Conservation (phyloP, 2,888 invertebrate genomes). For the Sphaerophoria rueppellii region DNA sequence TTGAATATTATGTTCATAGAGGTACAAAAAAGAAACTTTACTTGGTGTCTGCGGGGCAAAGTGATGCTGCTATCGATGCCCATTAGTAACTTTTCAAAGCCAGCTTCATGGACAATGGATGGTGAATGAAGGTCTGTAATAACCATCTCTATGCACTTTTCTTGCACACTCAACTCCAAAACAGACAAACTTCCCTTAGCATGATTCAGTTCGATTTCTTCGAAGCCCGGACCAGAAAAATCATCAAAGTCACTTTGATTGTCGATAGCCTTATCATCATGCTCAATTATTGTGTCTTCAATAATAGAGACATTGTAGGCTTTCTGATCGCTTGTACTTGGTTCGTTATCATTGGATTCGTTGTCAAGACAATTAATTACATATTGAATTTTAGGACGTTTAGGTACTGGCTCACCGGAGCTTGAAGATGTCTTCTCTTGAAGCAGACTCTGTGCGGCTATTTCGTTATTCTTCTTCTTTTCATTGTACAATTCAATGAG, state of each 20-base stretch:
- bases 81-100: constrained; percentile 73
- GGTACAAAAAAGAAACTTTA: constrained; percentile 32
- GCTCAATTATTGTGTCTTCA: constrained; percentile 61
- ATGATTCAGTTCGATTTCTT: constrained; percentile 54
- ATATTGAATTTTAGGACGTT: constrained; percentile 48
- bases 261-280: constrained; percentile 51
- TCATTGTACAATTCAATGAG: constrained; percentile 73
- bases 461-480: constrained; percentile 57
- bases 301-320: constrained; percentile 50
- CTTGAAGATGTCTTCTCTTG: constrained; percentile 2
- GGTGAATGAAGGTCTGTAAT: constrained; percentile 75
- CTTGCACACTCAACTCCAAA: constrained; percentile 27
- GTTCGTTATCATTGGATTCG: constrained; percentile 18
- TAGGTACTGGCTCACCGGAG: constrained; percentile 40
- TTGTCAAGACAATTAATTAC: constrained; percentile 9
- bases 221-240: constrained; percentile 46
- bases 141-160: constrained; percentile 75
- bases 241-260: constrained; percentile 56
- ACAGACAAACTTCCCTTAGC: constrained; percentile 22
- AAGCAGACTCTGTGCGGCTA: not conserved
- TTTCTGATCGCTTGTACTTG: constrained; percentile 28
- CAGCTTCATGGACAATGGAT: constrained; percentile 72
- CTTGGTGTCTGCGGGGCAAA: constrained; percentile 58
- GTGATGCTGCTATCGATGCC: constrained; percentile 33
- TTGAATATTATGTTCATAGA: not conserved